These are phyloP conservation scores for Ariolimax columbianus DNA, from an alignment of 2,888 invertebrate species.

Conservation along the genomic window DNA sequence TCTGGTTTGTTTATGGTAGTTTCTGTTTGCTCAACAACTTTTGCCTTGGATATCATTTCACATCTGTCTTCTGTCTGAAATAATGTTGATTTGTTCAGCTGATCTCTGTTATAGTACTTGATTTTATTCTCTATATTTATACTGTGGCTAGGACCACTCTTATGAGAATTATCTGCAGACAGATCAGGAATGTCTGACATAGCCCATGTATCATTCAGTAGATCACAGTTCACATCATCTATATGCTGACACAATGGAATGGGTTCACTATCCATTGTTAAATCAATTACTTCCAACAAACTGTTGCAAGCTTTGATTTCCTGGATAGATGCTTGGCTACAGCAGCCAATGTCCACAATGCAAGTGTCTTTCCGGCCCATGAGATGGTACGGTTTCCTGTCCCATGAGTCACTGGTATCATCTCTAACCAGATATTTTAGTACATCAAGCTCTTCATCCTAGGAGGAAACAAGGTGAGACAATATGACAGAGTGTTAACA, in stretches of 20 bases:
- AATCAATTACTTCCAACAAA: too few relatives aligned
- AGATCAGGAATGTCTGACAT: background rate
- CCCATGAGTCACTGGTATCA: background rate
- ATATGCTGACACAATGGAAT: background rate
- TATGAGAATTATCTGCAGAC: background rate
- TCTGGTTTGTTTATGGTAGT: background rate
- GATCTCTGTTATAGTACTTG: background rate
- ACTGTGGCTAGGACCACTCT: background rate
- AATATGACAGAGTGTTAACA: background rate
- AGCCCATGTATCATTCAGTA: background rate
- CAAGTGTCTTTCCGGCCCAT: background rate
- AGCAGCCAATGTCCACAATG: background rate
- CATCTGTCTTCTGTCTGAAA: background rate
- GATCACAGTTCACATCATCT: background rate
- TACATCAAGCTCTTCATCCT: constrained; percentile 25
- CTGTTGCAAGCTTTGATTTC: background rate
- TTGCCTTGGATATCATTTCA: background rate
- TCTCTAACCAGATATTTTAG: constrained; percentile 3
- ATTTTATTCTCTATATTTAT: background rate
- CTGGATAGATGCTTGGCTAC: background rate
- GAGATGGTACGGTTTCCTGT: background rate
- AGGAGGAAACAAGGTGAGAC: constrained; percentile 14
- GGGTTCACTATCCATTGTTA: background rate
- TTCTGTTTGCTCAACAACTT: background rate
- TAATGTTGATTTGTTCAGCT: background rate